Evolutionary conservation across 2,888 invertebrate genomes (phyloP), one percentile per base, ranked within the genome.

Genomic region (Nysson spinosus): DNA sequence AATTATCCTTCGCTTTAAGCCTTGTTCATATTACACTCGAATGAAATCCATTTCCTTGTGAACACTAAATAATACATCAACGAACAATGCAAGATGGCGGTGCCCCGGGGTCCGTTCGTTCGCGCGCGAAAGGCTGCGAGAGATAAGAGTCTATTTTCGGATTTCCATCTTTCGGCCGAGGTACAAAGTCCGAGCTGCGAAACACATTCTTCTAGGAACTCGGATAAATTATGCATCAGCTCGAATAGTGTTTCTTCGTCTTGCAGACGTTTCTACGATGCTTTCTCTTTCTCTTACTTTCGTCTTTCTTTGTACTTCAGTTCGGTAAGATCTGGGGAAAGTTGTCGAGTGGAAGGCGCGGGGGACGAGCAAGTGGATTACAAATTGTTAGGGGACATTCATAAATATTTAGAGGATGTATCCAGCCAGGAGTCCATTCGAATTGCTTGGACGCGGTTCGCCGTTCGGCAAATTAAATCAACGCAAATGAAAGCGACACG

Each of bases 331-430:
- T 20, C 24, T 34, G 35, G 54, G 52, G 62, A 64, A 69, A 69
- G 69, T 72, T 71, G 69, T 49, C 47, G 47, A 34, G 50, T 30
- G 52, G 62, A 58, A 40, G 20, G 43, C 47, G 40, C 62, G 40
- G 57, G 39, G 24, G 44, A 20, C 55, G 14, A 17, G 52, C 69
- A 67, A 75, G 69, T 72, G 65, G 72, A 75, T 75, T 75, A 75
- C 75, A 75, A 75, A 75, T 75, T 75, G 72, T 75, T 75, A 62
- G 62, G 52, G 51, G 52, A 63, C 65, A 46, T 75, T 72, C 72
- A 75, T 75, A 72, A 75, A 75, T 75, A 75, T 72, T 74, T 75
- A 75, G 54, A 51, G 35, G 44, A 34, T 37, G 50, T 56, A 46
- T 24, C 50, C 44, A 14, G 61, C 43, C 12, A 51, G 51, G 42